Conservation (phyloP, 2,888 invertebrate genomes). For the Drosophila tripunctata region DNA sequence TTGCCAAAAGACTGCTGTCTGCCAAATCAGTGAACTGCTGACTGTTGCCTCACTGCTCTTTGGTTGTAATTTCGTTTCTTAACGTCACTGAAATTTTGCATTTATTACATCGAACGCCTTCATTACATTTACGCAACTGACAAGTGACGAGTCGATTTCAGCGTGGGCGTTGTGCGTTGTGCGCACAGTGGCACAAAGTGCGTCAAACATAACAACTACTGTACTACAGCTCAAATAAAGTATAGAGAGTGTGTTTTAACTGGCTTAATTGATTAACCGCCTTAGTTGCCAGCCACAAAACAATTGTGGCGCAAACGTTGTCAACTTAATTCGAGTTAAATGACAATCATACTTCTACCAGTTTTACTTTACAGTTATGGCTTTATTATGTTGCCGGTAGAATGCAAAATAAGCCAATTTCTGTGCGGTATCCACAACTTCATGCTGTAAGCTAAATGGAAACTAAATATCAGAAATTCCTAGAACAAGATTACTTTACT, state of each 20-base stretch:
- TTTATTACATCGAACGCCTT: conserved; percentile 79
- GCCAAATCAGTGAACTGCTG: conserved; percentile 16
- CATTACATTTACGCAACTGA: conserved; percentile 74
- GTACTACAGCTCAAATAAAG: not conserved
- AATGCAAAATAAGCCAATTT: not conserved
- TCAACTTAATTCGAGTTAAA: not conserved
- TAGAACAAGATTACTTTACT: not conserved
- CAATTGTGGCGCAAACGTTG: not conserved
- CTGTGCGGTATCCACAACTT: no score
- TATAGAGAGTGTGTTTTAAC: not conserved
- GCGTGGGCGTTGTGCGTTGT: conserved; percentile 55
- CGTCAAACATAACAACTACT: no score
- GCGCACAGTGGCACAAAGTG: conserved; percentile 55
- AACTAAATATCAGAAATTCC: not conserved
- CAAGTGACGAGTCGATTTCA: conserved; percentile 65
- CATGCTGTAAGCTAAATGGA: not conserved
- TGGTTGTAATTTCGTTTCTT: conserved; percentile 69
- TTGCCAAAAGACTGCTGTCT: conserved; percentile 28
- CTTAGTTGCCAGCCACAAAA: not conserved
- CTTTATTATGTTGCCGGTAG: not conserved
- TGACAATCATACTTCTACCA: not conserved
- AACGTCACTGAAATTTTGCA: conserved; percentile 75
- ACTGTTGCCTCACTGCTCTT: conserved; percentile 3
- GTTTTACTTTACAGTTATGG: not conserved
- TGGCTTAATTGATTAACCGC: not conserved